These are phyloP conservation scores for Rhinella marina DNA, from an alignment of 2,797 vertebrate species.

Conservation along the genomic window DNA sequence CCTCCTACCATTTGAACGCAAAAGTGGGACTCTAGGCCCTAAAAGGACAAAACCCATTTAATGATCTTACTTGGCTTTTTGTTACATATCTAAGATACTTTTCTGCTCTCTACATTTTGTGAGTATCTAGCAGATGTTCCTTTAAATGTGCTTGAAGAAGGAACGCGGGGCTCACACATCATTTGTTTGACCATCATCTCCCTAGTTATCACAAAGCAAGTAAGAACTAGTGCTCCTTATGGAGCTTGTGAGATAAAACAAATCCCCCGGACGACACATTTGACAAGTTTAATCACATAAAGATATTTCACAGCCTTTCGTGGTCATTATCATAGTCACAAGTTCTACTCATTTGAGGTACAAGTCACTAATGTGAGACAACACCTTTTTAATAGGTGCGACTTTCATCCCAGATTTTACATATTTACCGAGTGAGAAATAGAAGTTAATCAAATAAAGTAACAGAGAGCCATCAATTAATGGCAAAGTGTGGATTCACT, in stretches of 20 bases:
- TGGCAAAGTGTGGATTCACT: not conserved
- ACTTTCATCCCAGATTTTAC: not conserved
- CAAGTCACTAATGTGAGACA: constrained; percentile 32
- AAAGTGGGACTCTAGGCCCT: too few relatives aligned
- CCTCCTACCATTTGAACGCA: too few relatives aligned
- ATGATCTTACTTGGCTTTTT: not conserved
- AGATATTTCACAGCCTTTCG: constrained; percentile 15
- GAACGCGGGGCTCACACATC: not conserved
- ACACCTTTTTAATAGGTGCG: constrained; percentile 41
- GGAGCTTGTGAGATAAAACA: not conserved
- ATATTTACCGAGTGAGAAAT: not conserved
- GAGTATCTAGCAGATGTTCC: not conserved
- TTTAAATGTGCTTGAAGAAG: not conserved
- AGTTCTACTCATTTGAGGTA: constrained; percentile 18
- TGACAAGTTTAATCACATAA: constrained; percentile 51
- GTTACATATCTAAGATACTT: not conserved
- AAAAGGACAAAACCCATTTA: not conserved
- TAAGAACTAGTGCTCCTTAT: not conserved
- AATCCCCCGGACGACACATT: not conserved
- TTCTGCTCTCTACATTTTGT: not conserved
- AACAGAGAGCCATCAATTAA: not conserved
- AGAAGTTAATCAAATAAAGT: not conserved
- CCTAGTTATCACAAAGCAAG: constrained; percentile 10
- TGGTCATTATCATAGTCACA: constrained; percentile 50
- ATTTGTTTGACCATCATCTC: not conserved